Conservation (phyloP, 2,888 invertebrate genomes). For the Balanococcus diminutus region DNA sequence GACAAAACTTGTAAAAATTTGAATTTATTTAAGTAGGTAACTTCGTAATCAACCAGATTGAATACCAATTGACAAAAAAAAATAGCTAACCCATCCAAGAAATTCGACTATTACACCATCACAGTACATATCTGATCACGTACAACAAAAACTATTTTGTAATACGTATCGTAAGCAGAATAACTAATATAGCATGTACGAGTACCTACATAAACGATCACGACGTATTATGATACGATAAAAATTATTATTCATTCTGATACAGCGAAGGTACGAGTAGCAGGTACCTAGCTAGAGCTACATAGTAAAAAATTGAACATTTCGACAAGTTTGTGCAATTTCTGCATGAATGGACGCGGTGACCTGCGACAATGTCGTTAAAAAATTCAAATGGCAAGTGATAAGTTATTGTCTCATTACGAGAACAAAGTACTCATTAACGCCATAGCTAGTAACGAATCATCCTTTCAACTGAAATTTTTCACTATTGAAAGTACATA, state of each 20-base stretch:
- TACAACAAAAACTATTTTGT: not conserved
- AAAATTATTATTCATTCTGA: not conserved
- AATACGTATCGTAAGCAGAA: not conserved
- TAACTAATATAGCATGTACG: not conserved
- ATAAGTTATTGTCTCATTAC: slow-evolving; percentile 2
- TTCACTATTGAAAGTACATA: not conserved
- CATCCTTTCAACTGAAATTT: not conserved
- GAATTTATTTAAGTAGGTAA: no score
- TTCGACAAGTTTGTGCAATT: not conserved
- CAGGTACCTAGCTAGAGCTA: not conserved
- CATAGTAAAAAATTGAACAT: not conserved
- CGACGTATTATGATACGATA: not conserved
- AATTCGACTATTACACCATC: not conserved
- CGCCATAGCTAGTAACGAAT: not conserved
- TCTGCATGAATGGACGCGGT: not conserved
- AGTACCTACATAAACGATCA: not conserved
- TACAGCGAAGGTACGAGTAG: not conserved
- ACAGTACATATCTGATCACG: not conserved
- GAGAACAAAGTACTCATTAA: not conserved
- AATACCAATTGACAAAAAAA: no score
- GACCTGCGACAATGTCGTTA: not conserved
- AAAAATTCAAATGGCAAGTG: not conserved
- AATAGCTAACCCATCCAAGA: not conserved
- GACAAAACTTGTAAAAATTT: no score
- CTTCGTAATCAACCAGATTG: no score